phyloP scores from a whole-genome alignment of 2,113 vertebrate genomes.

The Gavialis gangeticus region DNA sequence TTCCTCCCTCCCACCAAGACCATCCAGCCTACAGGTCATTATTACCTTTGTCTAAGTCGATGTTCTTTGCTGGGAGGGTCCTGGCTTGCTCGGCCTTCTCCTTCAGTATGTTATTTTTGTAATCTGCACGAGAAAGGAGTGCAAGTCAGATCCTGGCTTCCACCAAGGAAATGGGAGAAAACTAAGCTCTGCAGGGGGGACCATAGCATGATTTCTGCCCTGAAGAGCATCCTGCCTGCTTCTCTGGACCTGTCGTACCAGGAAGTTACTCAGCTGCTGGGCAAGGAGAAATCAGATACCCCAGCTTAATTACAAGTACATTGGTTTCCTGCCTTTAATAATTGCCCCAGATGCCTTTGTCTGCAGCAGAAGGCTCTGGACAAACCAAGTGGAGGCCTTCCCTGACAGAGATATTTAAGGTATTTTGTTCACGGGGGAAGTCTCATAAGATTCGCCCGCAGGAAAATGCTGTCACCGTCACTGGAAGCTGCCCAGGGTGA shows the following conservation, averaged over 20 bases:
- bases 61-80: slow-evolving; percentile 84
- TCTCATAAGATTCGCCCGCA: not conserved
- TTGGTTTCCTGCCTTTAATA: not conserved
- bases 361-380: not conserved
- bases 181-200: not conserved
- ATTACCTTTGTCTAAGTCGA: slow-evolving; percentile 94
- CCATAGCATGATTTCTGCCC: not conserved
- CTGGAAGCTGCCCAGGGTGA: not conserved
- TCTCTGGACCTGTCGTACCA: not conserved
- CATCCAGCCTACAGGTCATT: not conserved
- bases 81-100: slow-evolving; percentile 85
- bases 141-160: not conserved
- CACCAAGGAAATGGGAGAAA: not conserved
- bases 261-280: not conserved
- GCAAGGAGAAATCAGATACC: not conserved
- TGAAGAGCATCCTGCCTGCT: not conserved
- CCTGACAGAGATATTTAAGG: not conserved
- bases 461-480: not conserved
- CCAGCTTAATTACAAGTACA: not conserved
- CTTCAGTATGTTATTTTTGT: slow-evolving; percentile 96
- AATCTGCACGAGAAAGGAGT: slow-evolving; percentile 81
- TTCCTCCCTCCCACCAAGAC: not conserved
- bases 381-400: not conserved
- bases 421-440: not conserved
- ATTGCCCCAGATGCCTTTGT: not conserved